These are phyloP conservation scores for Rapana venosa DNA, from an alignment of 2,888 invertebrate species.

Conservation along the genomic window DNA sequence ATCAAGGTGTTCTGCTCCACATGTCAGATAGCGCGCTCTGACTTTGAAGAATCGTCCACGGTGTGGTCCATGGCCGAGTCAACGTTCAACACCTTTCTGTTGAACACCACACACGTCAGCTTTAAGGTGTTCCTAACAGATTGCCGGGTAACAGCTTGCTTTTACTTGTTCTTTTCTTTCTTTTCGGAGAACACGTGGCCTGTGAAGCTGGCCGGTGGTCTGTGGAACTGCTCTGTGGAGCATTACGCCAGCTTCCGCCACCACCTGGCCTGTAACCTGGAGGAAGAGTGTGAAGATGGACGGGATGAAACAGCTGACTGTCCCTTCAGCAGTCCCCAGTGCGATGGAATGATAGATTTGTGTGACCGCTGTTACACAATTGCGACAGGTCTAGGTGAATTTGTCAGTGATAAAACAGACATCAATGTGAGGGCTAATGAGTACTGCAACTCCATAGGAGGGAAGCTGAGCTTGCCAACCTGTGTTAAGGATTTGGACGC, in stretches of 20 bases:
- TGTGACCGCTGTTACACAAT: constrained; percentile 2
- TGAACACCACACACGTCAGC: background rate
- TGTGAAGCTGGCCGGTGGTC: background rate
- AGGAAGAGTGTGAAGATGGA: constrained; percentile 11
- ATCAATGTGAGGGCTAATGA: background rate
- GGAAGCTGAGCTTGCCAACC: background rate
- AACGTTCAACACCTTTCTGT: background rate
- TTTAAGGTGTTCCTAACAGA: background rate
- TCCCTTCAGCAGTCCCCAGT: background rate
- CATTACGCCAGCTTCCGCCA: background rate
- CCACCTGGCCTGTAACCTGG: constrained; percentile 16
- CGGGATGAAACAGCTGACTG: constrained; percentile 10
- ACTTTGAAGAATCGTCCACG: background rate
- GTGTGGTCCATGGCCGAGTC: background rate
- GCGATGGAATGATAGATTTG: background rate
- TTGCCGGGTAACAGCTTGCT: background rate
- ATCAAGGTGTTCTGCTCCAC: background rate
- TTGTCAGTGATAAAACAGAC: background rate
- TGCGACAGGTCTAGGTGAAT: no score
- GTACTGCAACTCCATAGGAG: background rate
- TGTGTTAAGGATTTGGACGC: background rate
- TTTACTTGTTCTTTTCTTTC: background rate
- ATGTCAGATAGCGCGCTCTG: background rate
- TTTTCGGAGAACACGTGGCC: background rate
- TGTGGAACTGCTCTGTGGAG: constrained; percentile 6